Conservation (phyloP, 2,113 vertebrate species). For the Panurus biarmicus region DNA sequence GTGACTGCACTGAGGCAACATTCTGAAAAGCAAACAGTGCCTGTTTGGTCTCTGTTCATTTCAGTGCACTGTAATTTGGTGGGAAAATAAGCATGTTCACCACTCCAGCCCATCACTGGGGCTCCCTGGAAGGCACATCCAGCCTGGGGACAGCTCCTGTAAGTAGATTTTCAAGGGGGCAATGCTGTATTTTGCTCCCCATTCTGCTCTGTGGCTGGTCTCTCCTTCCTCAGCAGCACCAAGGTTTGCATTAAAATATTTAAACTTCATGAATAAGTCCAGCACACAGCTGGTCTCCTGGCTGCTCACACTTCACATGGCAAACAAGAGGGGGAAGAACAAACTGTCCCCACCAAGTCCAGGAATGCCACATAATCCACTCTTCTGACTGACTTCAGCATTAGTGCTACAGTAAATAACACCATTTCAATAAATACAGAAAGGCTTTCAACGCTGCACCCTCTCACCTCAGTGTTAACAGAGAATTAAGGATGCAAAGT, state of each 20-base stretch:
- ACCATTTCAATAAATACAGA: not conserved
- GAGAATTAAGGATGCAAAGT: not conserved
- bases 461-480: not conserved
- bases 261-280: not conserved
- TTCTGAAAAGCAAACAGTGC: not conserved
- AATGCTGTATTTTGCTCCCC: not conserved
- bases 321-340: not conserved
- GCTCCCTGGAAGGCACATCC: not conserved
- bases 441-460: not conserved
- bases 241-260: not conserved
- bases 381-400: not conserved
- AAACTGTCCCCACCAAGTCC: accelerated
- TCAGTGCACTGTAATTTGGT: no score
- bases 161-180: no score
- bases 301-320: not conserved
- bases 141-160: not conserved
- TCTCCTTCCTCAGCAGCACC: not conserved
- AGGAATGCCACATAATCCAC: not conserved
- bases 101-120: accelerated
- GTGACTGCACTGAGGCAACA: not conserved
- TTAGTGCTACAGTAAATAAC: not conserved
- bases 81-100: not conserved
- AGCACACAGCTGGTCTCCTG: not conserved
- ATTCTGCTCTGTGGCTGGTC: accelerated
- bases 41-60: not conserved